Evolutionary conservation across 2,113 vertebrate species (phyloP), one percentile per base, ranked within the genome.

Genomic region (Loxodonta africana): DNA sequence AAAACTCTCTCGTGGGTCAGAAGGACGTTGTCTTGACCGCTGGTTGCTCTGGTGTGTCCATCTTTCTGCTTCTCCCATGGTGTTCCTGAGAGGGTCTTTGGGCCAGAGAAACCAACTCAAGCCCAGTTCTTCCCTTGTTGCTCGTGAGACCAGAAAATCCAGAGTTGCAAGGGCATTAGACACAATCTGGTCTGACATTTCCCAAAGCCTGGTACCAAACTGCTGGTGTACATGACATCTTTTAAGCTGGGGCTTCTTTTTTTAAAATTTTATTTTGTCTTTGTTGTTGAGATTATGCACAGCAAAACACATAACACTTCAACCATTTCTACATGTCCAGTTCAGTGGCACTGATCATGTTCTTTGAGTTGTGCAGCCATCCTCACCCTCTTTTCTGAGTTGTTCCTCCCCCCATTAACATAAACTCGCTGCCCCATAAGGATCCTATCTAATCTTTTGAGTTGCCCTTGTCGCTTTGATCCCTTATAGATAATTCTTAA

Each of bases 31-130:
- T 48, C 73, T 71, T n/a, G 63, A 73, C n/a, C 30, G 4, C 65
- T 21, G 44, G 77, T 15, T 4, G 26, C 0, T 1, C 46, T 1
- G 1, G 7, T 10, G 8, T 17, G 15, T 14, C 67, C 26, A 0
- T 8, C 67, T 44, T n/a, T 53, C 44, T 60, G 10, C 3, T 51
- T 8, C 51, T 26, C 25, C 0, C 15, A 21, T 6, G 37, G 21
- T 7, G 4, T 12, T 77, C 8, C 48, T 25, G 7, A 26, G 12
- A 26, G 48, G 5, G 8, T 14, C 20, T 33, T n/a, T 46, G 44
- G 62, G 20, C 51, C 63, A 10, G 23, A 78, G 77, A 76, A 33
- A 20, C 23, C 67, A 14, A 14, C 80, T 11, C 51, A 1, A 48
- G 4, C 5, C 23, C 15, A 53, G 51, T 51, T 30, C 6, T 5